These are phyloP conservation scores for Tychaedon coryphoeus DNA, from an alignment of 2,113 vertebrate genomes.

Conservation along the genomic window DNA sequence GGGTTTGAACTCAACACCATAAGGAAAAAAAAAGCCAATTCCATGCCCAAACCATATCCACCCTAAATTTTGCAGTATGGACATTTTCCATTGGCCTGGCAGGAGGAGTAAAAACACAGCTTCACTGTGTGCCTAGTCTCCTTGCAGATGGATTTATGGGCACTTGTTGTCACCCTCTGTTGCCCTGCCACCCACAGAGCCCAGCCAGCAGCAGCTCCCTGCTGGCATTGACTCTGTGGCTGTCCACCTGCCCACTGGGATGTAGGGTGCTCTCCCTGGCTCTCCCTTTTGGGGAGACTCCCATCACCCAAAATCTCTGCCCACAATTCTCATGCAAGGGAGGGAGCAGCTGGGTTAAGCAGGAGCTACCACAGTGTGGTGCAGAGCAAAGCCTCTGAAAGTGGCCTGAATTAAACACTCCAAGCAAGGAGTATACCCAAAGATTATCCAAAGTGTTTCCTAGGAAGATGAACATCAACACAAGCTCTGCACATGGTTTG, in stretches of 20 bases:
- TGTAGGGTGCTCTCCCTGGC: not conserved
- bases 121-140: not conserved
- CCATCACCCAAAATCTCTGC: not conserved
- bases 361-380: accelerated
- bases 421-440: accelerated
- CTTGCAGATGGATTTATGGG: not conserved
- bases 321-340: not conserved
- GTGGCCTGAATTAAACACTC: not conserved
- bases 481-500: accelerated
- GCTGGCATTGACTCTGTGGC: not conserved
- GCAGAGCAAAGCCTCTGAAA: not conserved
- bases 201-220: not conserved
- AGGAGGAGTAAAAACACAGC: accelerated
- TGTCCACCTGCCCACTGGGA: not conserved
- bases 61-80: not conserved
- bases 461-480: not conserved
- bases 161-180: not conserved
- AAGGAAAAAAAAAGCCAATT: not conserved
- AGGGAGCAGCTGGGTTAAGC: not conserved
- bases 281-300: not conserved
- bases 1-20: accelerated
- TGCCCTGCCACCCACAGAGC: accelerated
- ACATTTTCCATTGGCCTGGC: not conserved
- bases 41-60: not conserved
- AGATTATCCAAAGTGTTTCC: not conserved